Percentiles rank a stretch among this genome's conserved stretches.
Conservation (phyloP, 2,888 invertebrate genomes). For the Liposcelis brunnea region DNA sequence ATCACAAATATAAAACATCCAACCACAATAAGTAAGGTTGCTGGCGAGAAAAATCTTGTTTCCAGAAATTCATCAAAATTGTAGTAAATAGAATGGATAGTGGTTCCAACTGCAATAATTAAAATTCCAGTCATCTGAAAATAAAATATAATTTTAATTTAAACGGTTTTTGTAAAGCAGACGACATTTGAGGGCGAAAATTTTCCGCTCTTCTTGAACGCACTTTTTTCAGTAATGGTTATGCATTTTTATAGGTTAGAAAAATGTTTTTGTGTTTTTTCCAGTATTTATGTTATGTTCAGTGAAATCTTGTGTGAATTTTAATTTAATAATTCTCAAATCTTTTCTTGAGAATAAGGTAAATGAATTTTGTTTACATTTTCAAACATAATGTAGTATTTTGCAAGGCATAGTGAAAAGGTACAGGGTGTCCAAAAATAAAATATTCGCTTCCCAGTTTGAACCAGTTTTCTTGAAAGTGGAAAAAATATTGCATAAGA, state of each 20-base stretch:
- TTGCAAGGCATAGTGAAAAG: no score
- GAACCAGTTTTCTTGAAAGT: not conserved
- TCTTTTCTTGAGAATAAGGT: no score
- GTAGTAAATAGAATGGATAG: conserved; percentile 36
- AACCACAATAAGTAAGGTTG: conserved; percentile 70
- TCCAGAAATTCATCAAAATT: conserved; percentile 41
- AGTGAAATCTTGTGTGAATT: no score
- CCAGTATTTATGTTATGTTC: no score
- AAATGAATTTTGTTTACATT: no score
- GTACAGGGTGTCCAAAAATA: not conserved
- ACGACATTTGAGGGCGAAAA: conserved; percentile 11
- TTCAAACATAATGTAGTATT: no score
- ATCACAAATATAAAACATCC: conserved; percentile 79
- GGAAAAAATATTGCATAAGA: not conserved
- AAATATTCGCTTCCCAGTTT: not conserved
- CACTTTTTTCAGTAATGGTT: not conserved
- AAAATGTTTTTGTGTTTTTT: no score
- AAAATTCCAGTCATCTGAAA: conserved; percentile 48
- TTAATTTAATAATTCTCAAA: no score
- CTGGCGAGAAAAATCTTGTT: conserved; percentile 57
- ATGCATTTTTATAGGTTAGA: no score
- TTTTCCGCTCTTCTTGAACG: conserved; percentile 6
- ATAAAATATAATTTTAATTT: not conserved
- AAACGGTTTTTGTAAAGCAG: not conserved
- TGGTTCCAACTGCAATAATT: conserved; percentile 46